Evolutionary conservation across 2,797 vertebrate species (phyloP).

Genomic region (Crenichthys baileyi): DNA sequence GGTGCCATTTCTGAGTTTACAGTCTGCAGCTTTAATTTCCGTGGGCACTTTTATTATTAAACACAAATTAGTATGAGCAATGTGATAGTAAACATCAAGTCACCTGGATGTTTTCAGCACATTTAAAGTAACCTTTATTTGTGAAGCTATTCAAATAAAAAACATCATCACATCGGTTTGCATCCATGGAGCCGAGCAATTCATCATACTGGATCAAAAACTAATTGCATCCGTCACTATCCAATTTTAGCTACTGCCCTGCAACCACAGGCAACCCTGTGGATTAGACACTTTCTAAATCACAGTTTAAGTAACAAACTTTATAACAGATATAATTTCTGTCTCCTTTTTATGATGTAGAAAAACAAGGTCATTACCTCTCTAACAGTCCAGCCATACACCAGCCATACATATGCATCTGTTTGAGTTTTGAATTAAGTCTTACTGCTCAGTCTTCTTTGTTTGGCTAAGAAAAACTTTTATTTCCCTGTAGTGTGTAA

Average conservation of each 20-base stretch:
- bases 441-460: too few species aligned
- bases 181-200: neutral
- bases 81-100: too few species aligned
- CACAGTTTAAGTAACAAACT: slow-evolving; percentile 9
- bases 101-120: neutral
- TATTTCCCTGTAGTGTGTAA: too few species aligned
- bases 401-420: too few species aligned
- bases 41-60: too few species aligned
- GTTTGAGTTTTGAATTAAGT: too few species aligned
- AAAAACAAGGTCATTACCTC: too few species aligned
- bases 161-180: neutral
- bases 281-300: neutral
- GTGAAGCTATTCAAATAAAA: neutral
- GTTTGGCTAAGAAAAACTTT: too few species aligned
- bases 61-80: too few species aligned
- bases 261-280: neutral
- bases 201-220: slow-evolving; percentile 1
- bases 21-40: too few species aligned
- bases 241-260: neutral
- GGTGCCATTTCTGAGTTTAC: too few species aligned
- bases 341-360: slow-evolving; percentile 6
- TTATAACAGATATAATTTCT: slow-evolving; percentile 22
- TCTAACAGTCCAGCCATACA: too few species aligned
- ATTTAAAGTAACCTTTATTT: slow-evolving; percentile 20
- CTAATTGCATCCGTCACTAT: slow-evolving; percentile 6